Percentiles rank a stretch among this genome's conserved stretches.
These are phyloP conservation scores for Scopus umbretta DNA, from an alignment of 2,113 vertebrate species.

Conservation along the genomic window DNA sequence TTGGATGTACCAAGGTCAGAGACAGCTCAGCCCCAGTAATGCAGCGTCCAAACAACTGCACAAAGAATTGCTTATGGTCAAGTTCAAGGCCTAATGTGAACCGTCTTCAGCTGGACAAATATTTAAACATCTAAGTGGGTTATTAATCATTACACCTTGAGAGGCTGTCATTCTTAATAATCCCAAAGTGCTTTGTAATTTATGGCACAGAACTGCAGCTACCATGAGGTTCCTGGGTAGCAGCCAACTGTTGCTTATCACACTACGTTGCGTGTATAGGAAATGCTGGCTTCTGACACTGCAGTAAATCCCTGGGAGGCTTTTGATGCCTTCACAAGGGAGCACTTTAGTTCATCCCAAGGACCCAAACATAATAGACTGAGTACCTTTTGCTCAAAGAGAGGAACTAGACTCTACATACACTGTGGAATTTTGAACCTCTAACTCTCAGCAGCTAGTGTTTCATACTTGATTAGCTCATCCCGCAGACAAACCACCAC, in stretches of 20 bases:
- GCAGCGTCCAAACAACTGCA: not conserved
- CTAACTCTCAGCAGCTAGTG: not conserved
- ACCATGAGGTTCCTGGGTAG: not conserved
- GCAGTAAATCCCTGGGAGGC: not conserved
- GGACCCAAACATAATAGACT: not conserved
- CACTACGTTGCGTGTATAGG: not conserved
- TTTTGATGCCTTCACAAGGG: not conserved
- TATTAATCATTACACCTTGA: constrained; percentile 3
- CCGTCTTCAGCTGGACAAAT: not conserved
- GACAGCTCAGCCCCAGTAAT: not conserved
- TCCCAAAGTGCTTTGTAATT: constrained; percentile 1
- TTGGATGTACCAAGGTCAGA: not conserved
- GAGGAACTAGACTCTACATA: not conserved
- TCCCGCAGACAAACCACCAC: not conserved
- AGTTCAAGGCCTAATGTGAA: not conserved
- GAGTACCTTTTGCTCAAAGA: not conserved
- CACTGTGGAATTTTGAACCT: not conserved
- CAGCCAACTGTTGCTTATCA: constrained; percentile 16
- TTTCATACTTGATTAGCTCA: not conserved
- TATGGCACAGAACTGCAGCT: not conserved
- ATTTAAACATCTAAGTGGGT: not conserved
- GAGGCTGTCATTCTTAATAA: not conserved
- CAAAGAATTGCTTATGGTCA: not conserved
- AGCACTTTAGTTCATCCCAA: not conserved
- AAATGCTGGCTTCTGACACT: not conserved